Conservation (phyloP, 2,113 vertebrate genomes). For the Pandion haliaetus region DNA sequence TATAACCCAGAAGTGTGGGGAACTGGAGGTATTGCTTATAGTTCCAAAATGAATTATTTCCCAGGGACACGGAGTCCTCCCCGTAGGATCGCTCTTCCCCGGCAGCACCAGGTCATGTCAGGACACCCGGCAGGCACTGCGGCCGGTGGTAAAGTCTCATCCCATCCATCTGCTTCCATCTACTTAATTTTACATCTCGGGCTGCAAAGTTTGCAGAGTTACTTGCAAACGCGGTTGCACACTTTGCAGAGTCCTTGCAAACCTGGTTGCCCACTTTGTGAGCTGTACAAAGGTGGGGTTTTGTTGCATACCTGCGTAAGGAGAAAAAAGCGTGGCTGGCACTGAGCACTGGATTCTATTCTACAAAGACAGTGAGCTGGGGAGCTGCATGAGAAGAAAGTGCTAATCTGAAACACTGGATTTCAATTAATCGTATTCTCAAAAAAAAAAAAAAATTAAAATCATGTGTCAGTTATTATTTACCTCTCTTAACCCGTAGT, state of each 20-base stretch:
- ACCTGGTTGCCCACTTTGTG: rapidly evolving
- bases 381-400: background rate
- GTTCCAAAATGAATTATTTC: background rate
- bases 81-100: rapidly evolving
- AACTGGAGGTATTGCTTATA: background rate
- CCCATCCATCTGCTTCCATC: rapidly evolving
- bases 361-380: background rate
- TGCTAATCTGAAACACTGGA: background rate
- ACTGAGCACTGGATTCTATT: background rate
- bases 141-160: background rate
- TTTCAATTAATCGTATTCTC: background rate
- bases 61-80: background rate
- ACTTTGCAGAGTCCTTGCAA: background rate
- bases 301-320: background rate
- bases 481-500: background rate
- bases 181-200: background rate
- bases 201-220: background rate
- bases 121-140: rapidly evolving
- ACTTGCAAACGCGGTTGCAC: background rate
- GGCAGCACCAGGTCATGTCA: background rate
- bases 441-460: background rate
- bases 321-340: background rate
- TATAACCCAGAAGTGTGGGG: background rate
- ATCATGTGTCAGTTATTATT: background rate
- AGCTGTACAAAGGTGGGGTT: background rate